Evolutionary conservation across 2,797 vertebrate species (phyloP).

Genomic region (Hirundo rustica): DNA sequence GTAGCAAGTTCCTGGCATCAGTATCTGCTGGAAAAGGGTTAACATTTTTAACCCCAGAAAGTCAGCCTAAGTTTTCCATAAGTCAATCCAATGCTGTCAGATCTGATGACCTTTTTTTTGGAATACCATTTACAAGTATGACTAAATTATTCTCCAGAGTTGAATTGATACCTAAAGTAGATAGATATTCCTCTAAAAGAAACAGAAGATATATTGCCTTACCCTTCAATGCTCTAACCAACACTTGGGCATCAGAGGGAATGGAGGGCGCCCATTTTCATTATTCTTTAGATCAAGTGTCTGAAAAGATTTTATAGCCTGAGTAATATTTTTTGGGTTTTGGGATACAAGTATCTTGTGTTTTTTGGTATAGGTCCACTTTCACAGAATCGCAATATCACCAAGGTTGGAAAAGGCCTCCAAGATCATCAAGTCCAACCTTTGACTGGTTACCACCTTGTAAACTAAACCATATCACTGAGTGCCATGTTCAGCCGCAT

Average conservation of each 20-base stretch:
- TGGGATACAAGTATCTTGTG: not conserved
- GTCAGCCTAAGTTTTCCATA: not conserved
- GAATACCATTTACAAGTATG: constrained; percentile 4
- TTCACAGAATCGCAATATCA: not conserved
- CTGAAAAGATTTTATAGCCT: not conserved
- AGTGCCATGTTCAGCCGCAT: not conserved
- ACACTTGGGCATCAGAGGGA: not conserved
- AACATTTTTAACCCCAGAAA: not conserved
- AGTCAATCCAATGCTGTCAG: not conserved
- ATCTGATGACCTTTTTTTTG: not conserved
- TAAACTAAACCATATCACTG: not conserved
- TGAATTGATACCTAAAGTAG: not conserved
- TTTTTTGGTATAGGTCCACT: not conserved
- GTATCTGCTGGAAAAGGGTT: not conserved
- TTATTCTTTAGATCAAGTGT: not conserved
- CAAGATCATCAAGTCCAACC: no score
- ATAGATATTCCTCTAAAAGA: not conserved
- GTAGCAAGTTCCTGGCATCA: not conserved
- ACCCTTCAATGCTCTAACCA: not conserved
- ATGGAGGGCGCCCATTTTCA: not conserved
- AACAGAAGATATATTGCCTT: constrained; percentile 3
- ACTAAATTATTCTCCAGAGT: not conserved
- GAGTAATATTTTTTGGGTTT: not conserved
- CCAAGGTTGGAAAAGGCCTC: not conserved
- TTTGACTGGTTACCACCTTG: not conserved